Evolutionary conservation across 1,140 invertebrate species (phyloP), one percentile per base, ranked within the genome.

Genomic region (Drosophila micromelanica): DNA sequence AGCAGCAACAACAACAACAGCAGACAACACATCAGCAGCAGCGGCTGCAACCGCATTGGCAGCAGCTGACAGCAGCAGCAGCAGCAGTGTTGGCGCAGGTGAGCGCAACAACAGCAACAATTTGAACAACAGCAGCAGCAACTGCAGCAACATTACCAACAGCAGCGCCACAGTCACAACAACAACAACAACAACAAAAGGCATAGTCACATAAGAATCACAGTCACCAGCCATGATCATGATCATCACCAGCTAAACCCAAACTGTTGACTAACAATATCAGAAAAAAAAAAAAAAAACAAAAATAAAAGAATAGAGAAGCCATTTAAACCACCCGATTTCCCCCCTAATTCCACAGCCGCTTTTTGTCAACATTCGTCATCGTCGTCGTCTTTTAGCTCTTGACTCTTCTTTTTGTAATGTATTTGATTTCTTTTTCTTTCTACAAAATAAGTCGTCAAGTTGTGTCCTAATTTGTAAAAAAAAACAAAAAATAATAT

Each of bases 401-500:
- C 27, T 12, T 35, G 27, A 49, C 45, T 56, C 13, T 56, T 7
- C n/a, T 15, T 15, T 35, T 62, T 38, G 32, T 51, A 2, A 52
- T 51, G 38, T 54, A 55, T 38, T 30, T 62, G 48, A 48, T 51
- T 52, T 59, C 3, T 43, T 52, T 65, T 35, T 51, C 38, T 65
- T 37, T 15, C 17, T 65, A 23, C 38, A 68, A 80, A 40, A 68
- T 59, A 71, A 60, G 51, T 64, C 49, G 76, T 69, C 40, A 67
- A 68, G 45, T 70, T 74, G 75, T 76, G 68, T 84, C 77, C 46
- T 76, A 85, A 67, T 57, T 71, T 77, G 69, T 81, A 81, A 85
- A 86, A 80, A 86, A 78, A 86, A 56, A 17, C 17, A 77, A 86
- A 77, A 86, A 67, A 76, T 69, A 60, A 73, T 23, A 74, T 71